Conservation (phyloP, 2,888 invertebrate genomes). For the Tachina fera region DNA sequence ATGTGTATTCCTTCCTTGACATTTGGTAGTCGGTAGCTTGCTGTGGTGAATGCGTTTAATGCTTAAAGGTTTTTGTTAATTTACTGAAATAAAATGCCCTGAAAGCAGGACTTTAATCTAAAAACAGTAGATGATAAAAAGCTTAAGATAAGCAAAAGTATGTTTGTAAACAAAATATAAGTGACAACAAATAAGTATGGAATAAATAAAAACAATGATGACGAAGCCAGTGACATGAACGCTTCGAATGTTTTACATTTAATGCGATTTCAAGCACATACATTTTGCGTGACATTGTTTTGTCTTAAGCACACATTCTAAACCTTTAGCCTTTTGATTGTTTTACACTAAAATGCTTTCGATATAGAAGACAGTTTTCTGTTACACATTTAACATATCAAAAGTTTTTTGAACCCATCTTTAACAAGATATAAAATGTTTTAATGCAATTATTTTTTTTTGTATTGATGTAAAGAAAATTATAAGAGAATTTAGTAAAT, state of each 20-base stretch:
- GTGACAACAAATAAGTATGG: no score
- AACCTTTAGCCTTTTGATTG: conserved; percentile 58
- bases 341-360: conserved; percentile 6
- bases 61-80: not conserved
- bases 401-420: conserved; percentile 16
- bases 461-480: conserved; percentile 21
- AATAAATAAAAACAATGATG: not conserved
- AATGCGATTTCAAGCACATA: not conserved
- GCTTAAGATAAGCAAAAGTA: conserved; percentile 26
- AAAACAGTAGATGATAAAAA: conserved; percentile 33
- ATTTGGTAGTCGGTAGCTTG: no score
- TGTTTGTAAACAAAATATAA: not conserved
- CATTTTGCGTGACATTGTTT: conserved; percentile 40
- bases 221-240: conserved; percentile 6
- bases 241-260: not conserved
- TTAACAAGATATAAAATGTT: not conserved
- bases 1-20: no score
- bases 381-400: conserved; percentile 1
- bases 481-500: not conserved
- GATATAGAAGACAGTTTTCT: not conserved
- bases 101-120: not conserved
- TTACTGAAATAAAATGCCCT: not conserved
- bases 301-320: conserved; percentile 57
- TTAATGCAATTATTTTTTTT: not conserved
- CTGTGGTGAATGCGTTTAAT: no score